phyloP scores from a whole-genome alignment of 2,888 invertebrate genomes.

The Iphiclides podalirius region DNA sequence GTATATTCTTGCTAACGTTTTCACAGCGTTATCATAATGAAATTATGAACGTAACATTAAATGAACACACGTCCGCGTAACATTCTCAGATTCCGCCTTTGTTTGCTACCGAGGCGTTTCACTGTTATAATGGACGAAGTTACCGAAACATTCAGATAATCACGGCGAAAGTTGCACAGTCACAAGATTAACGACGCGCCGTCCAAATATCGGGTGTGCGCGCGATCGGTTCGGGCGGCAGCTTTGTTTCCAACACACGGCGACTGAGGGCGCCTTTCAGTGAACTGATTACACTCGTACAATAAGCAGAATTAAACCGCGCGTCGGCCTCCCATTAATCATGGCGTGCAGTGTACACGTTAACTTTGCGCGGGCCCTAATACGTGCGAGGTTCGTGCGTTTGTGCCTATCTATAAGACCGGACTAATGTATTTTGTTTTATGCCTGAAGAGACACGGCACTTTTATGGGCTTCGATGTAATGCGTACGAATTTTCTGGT shows the following conservation, averaged over 20 bases:
- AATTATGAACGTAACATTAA: not conserved
- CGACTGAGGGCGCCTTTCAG: constrained; percentile 28
- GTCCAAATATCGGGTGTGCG: constrained; percentile 27
- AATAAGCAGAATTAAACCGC: constrained; percentile 60
- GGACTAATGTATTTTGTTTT: not conserved
- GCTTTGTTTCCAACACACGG: constrained; percentile 31
- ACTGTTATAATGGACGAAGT: constrained; percentile 6
- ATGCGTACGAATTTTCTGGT: too few relatives aligned
- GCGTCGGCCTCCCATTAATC: constrained; percentile 47
- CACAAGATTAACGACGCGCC: constrained; percentile 44
- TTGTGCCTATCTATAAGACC: too few relatives aligned
- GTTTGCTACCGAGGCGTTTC: not conserved
- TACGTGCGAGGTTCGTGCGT: too few relatives aligned
- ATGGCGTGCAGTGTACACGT: constrained; percentile 39
- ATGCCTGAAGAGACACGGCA: too few relatives aligned
- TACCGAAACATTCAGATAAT: constrained; percentile 29
- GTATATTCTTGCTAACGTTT: not conserved
- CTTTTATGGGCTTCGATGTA: too few relatives aligned
- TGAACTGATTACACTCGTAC: constrained; percentile 50
- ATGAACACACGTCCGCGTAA: not conserved
- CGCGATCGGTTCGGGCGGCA: constrained; percentile 20
- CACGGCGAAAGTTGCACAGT: constrained; percentile 33
- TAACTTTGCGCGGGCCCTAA: too few relatives aligned
- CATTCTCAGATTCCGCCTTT: not conserved
- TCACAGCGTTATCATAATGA: not conserved